Evolutionary conservation across 2,113 vertebrate species (phyloP).

Genomic region (Oreochromis spilurus): DNA sequence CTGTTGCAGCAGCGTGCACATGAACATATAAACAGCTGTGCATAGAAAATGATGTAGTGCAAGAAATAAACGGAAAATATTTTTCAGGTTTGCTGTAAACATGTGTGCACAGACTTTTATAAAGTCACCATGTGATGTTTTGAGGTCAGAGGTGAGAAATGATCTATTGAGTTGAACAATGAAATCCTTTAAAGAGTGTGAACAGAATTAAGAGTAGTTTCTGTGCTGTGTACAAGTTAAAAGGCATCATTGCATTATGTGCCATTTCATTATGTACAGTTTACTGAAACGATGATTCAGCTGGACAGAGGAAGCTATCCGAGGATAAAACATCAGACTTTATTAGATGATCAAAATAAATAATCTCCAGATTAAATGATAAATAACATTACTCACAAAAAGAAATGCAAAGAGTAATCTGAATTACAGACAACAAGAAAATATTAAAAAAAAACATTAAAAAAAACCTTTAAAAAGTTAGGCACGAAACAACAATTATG

Average conservation of each 20-base stretch:
- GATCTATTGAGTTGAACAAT: not conserved
- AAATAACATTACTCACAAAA: not conserved
- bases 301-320: not conserved
- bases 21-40: not conserved
- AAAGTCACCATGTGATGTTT: not conserved
- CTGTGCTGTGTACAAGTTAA: not conserved
- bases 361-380: not conserved
- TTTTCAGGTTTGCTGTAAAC: not conserved
- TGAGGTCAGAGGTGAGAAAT: not conserved
- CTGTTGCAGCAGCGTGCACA: not conserved
- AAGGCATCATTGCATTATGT: rapidly evolving
- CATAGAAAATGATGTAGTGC: not conserved
- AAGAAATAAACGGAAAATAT: not conserved
- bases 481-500: not conserved
- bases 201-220: not conserved
- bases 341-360: not conserved
- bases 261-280: not conserved
- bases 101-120: not conserved
- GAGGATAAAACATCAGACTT: not conserved
- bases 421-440: not conserved
- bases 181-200: not conserved
- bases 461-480: not conserved
- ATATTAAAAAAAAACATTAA: not conserved
- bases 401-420: not conserved
- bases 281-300: not conserved